phyloP scores from a whole-genome alignment of 2,888 invertebrate species.

The Erebia palarica region DNA sequence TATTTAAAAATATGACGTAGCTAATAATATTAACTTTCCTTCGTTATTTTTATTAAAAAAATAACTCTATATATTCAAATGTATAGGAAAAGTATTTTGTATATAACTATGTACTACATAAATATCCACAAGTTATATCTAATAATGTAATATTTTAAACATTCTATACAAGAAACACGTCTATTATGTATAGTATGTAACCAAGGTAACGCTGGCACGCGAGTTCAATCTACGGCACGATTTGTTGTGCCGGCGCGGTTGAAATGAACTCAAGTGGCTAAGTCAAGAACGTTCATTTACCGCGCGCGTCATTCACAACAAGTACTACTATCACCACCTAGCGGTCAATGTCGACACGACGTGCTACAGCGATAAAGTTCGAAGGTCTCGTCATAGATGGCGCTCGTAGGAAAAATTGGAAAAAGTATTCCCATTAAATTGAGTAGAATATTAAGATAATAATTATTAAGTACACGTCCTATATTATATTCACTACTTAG shows the following conservation, averaged over 20 bases:
- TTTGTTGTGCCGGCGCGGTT: slow-evolving; percentile 60
- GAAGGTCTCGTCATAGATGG: slow-evolving; percentile 58
- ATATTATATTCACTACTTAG: too few relatives aligned
- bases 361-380: slow-evolving; percentile 55
- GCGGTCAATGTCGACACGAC: slow-evolving; percentile 80
- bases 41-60: not conserved
- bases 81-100: too few relatives aligned
- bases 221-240: slow-evolving; percentile 52
- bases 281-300: slow-evolving; percentile 83
- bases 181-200: slow-evolving; percentile 28
- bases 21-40: not conserved
- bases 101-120: not conserved
- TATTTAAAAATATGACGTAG: not conserved
- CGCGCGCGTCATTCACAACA: slow-evolving; percentile 65
- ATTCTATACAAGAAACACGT: slow-evolving; percentile 16
- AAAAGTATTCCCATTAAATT: not conserved
- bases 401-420: slow-evolving; percentile 48
- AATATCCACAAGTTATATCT: not conserved
- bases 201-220: slow-evolving; percentile 39
- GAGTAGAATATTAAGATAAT: too few relatives aligned
- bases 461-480: too few relatives aligned
- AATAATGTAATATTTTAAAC: slow-evolving; percentile 5
- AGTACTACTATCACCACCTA: slow-evolving; percentile 75
- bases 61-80: not conserved
- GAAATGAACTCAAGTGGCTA: slow-evolving; percentile 70